A percentile compares a stretch with the other conserved stretches of the same genome.
Conservation (phyloP, 92 coral and sea anemone species). For the Bergia sp. region DNA sequence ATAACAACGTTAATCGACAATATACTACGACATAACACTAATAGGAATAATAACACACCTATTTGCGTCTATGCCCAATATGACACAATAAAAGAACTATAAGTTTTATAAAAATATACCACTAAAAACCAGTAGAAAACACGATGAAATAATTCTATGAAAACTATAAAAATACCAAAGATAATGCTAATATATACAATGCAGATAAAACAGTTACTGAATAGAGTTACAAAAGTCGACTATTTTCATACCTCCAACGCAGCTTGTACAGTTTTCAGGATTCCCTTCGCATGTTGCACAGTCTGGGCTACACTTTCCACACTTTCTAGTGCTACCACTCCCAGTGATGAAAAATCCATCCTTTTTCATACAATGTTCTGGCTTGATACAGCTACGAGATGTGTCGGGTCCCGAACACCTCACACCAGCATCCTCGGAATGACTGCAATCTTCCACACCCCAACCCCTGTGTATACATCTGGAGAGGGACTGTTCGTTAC, state of each 20-base stretch:
- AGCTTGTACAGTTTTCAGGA: constrained; percentile 69
- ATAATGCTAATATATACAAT: no score
- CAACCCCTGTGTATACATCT: constrained; percentile 74
- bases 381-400: constrained; percentile 72
- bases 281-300: constrained; percentile 59
- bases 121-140: no score
- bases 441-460: constrained; percentile 80
- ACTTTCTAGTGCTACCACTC: constrained; percentile 28
- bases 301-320: constrained; percentile 74
- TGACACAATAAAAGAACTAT: no score
- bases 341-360: background rate
- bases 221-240: no score
- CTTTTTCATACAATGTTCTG: background rate
- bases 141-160: no score
- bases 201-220: no score
- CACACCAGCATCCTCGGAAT: constrained; percentile 84
- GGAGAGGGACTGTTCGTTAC: constrained; percentile 63
- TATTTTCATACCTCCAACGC: constrained; percentile 48
- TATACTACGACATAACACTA: no score
- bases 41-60: no score
- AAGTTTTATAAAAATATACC: no score
- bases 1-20: no score
- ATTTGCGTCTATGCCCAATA: no score
- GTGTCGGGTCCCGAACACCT: constrained; percentile 81
- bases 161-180: no score